Conservation (phyloP, 2,888 invertebrate species). For the Platycheirus albimanus region DNA sequence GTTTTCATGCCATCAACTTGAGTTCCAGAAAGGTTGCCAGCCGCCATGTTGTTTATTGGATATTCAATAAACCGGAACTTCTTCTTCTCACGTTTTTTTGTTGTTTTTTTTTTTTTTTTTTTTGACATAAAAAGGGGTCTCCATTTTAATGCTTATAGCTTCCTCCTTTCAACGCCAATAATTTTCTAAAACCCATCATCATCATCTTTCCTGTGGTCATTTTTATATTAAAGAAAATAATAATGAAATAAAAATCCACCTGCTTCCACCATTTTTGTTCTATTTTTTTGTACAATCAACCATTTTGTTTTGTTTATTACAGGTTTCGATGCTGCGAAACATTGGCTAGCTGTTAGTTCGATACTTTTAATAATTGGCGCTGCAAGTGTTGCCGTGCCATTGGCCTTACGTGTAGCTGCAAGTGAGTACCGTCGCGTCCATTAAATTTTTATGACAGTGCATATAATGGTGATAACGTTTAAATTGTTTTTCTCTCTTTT, state of each 20-base stretch:
- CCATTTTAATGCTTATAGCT: slow-evolving; percentile 11
- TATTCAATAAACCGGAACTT: slow-evolving; percentile 35
- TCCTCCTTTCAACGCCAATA: slow-evolving; percentile 29
- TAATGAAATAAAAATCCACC: slow-evolving; percentile 39
- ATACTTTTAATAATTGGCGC: slow-evolving; percentile 90
- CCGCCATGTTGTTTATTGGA: neutral
- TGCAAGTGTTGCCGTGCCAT: slow-evolving; percentile 91
- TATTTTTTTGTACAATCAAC: slow-evolving; percentile 15
- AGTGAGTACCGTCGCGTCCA: slow-evolving; percentile 79
- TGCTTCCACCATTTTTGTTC: slow-evolving; percentile 3
- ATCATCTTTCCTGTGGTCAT: neutral
- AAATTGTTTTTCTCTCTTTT: slow-evolving; percentile 35
- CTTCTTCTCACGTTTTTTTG: slow-evolving; percentile 11
- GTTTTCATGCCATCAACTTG: neutral
- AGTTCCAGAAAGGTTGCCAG: neutral
- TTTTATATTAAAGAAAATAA: slow-evolving; percentile 19
- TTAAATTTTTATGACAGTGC: slow-evolving; percentile 39
- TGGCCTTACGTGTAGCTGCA: slow-evolving; percentile 90
- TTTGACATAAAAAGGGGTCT: neutral
- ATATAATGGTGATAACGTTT: slow-evolving; percentile 46
- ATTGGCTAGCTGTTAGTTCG: slow-evolving; percentile 90
- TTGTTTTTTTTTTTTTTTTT: neutral
- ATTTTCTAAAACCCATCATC: slow-evolving; percentile 21
- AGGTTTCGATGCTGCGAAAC: slow-evolving; percentile 86
- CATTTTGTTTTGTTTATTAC: slow-evolving; percentile 70